Base-by-base conservation (phyloP, 2,888 invertebrate genomes). In the Smittia aterrima region DNA sequence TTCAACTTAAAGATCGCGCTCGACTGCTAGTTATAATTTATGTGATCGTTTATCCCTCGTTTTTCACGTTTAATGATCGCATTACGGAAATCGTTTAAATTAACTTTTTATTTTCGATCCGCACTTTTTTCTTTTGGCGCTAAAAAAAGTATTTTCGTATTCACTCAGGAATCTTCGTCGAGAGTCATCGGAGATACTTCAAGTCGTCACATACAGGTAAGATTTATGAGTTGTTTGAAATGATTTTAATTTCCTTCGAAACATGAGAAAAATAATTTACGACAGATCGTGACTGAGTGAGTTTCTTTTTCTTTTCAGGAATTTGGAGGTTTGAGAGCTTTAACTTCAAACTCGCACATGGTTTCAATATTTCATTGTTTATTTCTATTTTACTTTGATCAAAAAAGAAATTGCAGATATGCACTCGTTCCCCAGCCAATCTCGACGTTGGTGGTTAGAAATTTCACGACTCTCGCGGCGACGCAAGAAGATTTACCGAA, bases 131-230 rank as follows among this genome's bases (percentile, higher is more conserved):
- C 11, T 6, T 3, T 47, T 47, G 47, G 11, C 47, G 16, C 16
- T 2, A n/a, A 32, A 32, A 32, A 6, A n/a, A n/a, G n/a, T n/a
- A n/a, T n/a, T n/a, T n/a, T n/a, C n/a, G n/a, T n/a, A 47, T 47
- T 47, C 18, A 16, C 53, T 18, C 81, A 88, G 88, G 87, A 79
- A 85, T 88, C 77, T 86, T 84, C 78, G 83, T 88, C 76, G 85
- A 85, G 0, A 82, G 83, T 68, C 86, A 85, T 25, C 84, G 85
- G 9, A 81, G 87, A 74, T 88, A 86, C 78, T 87, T 91, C 74
- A 81, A 90, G 79, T 86, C 85, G 78, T 90, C 90, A 77, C 86
- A 91, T 78, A 87, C 89, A 1, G 92, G 92, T 70, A 53, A 70
- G 68, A 7, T 32, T 67, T n/a, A 40, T 41, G 13, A 41, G 7